phyloP scores from a whole-genome alignment of 2,888 invertebrate genomes.

The Drosophila melanosoma region DNA sequence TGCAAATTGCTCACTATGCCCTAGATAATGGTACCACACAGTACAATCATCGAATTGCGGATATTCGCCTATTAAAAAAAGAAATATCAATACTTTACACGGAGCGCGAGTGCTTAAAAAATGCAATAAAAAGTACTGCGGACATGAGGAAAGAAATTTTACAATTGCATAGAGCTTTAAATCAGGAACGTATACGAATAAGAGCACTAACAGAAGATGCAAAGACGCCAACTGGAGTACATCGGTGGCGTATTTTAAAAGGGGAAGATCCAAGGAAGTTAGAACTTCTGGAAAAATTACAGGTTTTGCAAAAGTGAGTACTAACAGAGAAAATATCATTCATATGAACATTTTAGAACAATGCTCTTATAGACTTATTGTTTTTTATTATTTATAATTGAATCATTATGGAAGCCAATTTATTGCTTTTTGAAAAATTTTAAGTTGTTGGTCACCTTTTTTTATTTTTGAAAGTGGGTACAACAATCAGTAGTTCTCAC shows the following conservation, averaged over 20 bases:
- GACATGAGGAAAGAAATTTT: conserved; percentile 91
- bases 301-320: conserved; percentile 91
- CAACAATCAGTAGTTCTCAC: too few relatives aligned
- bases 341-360: too few relatives aligned
- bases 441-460: too few relatives aligned
- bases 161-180: conserved; percentile 90
- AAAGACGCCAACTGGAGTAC: conserved; percentile 95
- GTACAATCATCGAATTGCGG: conserved; percentile 92
- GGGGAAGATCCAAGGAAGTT: conserved; percentile 94
- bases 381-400: too few relatives aligned
- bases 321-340: not conserved
- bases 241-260: conserved; percentile 95
- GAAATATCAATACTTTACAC: conserved; percentile 91
- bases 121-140: conserved; percentile 91
- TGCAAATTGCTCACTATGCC: conserved; percentile 91
- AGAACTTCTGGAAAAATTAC: conserved; percentile 93
- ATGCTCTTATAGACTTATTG: too few relatives aligned
- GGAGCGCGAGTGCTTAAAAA: conserved; percentile 89
- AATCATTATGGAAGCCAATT: too few relatives aligned
- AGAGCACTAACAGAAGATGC: conserved; percentile 94
- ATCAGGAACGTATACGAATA: conserved; percentile 92
- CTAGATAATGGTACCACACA: conserved; percentile 90
- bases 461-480: too few relatives aligned
- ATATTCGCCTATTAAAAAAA: conserved; percentile 92
- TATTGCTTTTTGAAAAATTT: too few relatives aligned